Base-by-base conservation (phyloP, 1,140 invertebrate species). In the Drosophila sturtevanti region DNA sequence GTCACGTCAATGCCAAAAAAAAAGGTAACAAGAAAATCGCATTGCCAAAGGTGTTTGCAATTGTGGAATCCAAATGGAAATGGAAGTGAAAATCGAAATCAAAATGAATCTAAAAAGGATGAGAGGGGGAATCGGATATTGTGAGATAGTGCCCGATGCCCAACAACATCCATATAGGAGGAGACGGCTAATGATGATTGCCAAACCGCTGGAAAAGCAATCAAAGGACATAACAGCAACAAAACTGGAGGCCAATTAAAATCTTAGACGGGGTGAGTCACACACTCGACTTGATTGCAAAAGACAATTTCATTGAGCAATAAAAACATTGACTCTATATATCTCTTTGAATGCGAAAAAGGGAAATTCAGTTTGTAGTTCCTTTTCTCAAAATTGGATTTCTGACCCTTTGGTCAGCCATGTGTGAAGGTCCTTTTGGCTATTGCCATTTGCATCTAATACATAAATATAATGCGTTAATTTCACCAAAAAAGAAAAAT, bases 391-490 rank as follows among this genome's bases (percentile, higher is more conserved):
- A 76, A 87, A 89, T 89, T 89, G 85, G 84, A 89, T 89, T 89
- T 80, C 73, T 89, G 84, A 89, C 84, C 84, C 85, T 89, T 89
- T 89, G 85, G 77, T 60, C 80, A 89, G 80, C 80, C 85, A 89
- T 89, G 84, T 89, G 84, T 89, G 84, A 85, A 85, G 84, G 84
- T 89, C 84, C 85, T 89, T 48, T 87, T 64, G 72, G 82, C 72
- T 73, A 84, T 77, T 80, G 66, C 69, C 72, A 89, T 89, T 89
- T 89, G 84, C 85, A 89, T 89, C 85, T 89, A 89, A 89, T 89
- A 89, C 85, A 89, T 89, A 89, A 89, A 78, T 85, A 89, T 89
- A 89, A 89, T 89, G 84, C 84, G 85, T 89, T 89, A 89, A 89
- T 89, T 89, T 89, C 79, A 44, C 41, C 14, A 44, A 55, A 89